Percentiles rank a stretch among this genome's conserved stretches.
These are phyloP conservation scores for Scomberomorus guttatus DNA, from an alignment of 2,797 vertebrate genomes.

Conservation along the genomic window DNA sequence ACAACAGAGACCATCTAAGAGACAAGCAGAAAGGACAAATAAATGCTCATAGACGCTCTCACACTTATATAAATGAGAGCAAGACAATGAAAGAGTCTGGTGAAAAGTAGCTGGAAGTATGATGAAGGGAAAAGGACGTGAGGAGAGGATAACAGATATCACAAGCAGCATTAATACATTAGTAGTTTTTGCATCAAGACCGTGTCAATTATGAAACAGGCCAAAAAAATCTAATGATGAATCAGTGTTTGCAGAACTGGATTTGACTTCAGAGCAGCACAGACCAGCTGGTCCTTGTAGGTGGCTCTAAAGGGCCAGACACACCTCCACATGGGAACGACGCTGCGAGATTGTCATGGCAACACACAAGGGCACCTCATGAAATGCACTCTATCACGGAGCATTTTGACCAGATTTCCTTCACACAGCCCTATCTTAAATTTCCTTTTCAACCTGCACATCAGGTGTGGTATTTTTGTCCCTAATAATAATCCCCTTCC, in stretches of 20 bases:
- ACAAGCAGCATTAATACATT: too few species aligned
- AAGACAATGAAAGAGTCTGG: too few species aligned
- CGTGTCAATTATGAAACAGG: background rate
- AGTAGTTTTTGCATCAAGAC: background rate
- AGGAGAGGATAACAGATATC: background rate
- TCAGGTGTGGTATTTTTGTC: background rate
- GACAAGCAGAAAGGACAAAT: constrained; percentile 14
- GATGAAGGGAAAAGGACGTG: background rate
- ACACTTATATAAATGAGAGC: background rate
- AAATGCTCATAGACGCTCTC: background rate
- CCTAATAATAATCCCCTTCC: constrained; percentile 7
- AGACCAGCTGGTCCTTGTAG: constrained; percentile 54
- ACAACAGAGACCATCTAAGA: constrained; percentile 45
- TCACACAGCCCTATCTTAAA: background rate
- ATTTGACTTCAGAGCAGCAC: constrained; percentile 38
- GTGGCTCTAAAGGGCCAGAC: constrained; percentile 66
- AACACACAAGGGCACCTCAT: constrained; percentile 72
- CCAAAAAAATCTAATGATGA: background rate
- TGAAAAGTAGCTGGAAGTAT: background rate
- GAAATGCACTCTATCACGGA: constrained; percentile 21
- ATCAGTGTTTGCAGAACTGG: constrained; percentile 16
- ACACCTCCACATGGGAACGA: constrained; percentile 72
- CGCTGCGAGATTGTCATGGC: constrained; percentile 80
- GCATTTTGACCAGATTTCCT: constrained; percentile 35
- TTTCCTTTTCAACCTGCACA: background rate